phyloP scores from a whole-genome alignment of 2,888 invertebrate species.

The Acanthosepion pharaonis region DNA sequence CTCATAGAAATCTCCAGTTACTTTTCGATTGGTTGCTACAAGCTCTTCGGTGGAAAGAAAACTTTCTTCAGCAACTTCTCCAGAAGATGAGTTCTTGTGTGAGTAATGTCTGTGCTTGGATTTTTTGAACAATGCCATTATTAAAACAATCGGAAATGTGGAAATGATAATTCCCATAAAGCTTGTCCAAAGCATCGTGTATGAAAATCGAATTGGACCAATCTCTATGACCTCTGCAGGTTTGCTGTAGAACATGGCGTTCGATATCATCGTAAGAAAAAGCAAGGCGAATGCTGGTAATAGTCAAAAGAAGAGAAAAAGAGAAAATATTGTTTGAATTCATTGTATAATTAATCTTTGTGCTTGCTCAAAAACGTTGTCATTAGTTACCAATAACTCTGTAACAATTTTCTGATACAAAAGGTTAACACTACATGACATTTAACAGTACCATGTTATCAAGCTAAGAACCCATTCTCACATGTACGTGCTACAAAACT shows the following conservation, averaged over 20 bases:
- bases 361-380: too few species aligned
- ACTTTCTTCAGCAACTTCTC: not conserved
- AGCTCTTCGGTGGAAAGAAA: not conserved
- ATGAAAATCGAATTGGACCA: conserved; percentile 66
- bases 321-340: too few species aligned
- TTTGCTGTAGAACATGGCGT: conserved; percentile 72
- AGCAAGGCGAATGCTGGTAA: conserved; percentile 57
- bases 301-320: not conserved
- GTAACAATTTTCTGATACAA: too few species aligned
- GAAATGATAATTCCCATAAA: conserved; percentile 65
- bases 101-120: not conserved
- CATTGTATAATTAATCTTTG: too few species aligned
- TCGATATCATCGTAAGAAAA: conserved; percentile 72
- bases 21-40: not conserved
- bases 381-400: too few species aligned
- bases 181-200: conserved; percentile 57
- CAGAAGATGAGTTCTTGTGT: not conserved
- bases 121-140: conserved; percentile 64
- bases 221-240: conserved; percentile 56
- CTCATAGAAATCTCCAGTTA: not conserved
- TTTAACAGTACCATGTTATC: too few species aligned
- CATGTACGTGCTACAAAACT: too few species aligned
- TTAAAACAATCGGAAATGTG: conserved; percentile 68
- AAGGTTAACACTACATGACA: too few species aligned
- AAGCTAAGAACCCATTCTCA: too few species aligned